phyloP scores from a whole-genome alignment of 2,113 vertebrate genomes.

The Taurulus bubalis region DNA sequence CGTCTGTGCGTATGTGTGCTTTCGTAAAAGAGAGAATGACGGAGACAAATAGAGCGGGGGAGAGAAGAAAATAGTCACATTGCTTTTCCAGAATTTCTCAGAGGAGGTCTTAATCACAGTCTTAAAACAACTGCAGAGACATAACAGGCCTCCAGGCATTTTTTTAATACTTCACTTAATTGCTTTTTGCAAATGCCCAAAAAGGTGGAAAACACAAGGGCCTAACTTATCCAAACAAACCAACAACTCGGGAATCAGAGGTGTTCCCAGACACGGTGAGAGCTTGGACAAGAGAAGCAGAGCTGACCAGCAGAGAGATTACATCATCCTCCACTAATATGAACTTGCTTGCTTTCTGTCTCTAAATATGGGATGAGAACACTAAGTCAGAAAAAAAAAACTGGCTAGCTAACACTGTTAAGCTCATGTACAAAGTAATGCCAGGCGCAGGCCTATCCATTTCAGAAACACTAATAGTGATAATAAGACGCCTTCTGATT shows the following conservation, averaged over 20 bases:
- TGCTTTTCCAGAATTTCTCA: constrained; percentile 23
- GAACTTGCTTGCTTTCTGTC: constrained; percentile 59
- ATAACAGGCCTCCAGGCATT: neutral
- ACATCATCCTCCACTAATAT: constrained; percentile 71
- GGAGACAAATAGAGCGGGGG: neutral
- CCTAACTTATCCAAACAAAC: constrained; percentile 27
- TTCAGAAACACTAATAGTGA: constrained; percentile 64
- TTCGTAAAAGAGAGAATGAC: neutral
- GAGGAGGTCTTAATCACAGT: constrained; percentile 9
- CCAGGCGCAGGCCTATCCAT: constrained; percentile 35
- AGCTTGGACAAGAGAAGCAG: constrained; percentile 26
- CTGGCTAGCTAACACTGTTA: constrained; percentile 43
- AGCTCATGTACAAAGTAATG: constrained; percentile 45
- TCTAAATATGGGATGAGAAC: constrained; percentile 56
- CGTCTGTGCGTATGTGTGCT: constrained; percentile 4
- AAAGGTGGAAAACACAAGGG: constrained; percentile 19
- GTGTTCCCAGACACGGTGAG: constrained; percentile 44
- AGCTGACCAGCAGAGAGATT: constrained; percentile 57
- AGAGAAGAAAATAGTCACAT: neutral
- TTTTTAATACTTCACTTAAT: neutral
- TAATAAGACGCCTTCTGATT: constrained; percentile 57
- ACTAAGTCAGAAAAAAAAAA: constrained; percentile 27
- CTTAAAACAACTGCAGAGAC: constrained; percentile 16
- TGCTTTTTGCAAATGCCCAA: constrained; percentile 11
- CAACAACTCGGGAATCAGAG: constrained; percentile 32